Evolutionary conservation across 1,140 invertebrate genomes (phyloP).

Genomic region (Procambarus clarkii): DNA sequence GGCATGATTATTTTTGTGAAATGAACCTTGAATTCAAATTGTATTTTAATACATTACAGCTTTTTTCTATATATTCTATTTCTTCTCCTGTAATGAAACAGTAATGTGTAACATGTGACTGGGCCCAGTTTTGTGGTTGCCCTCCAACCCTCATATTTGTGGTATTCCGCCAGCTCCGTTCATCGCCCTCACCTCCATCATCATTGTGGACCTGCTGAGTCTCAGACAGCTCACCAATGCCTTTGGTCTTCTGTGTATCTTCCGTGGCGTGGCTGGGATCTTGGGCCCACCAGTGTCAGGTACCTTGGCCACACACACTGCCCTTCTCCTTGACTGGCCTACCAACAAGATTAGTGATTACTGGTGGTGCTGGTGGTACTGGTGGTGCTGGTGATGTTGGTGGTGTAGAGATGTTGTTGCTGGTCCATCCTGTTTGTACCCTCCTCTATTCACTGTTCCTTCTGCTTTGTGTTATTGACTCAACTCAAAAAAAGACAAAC

Average conservation of each 20-base stretch:
- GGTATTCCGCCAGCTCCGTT: constrained; percentile 78
- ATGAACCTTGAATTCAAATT: background rate
- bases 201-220: constrained; percentile 80
- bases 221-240: constrained; percentile 80
- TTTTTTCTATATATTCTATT: background rate
- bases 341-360: constrained; percentile 13
- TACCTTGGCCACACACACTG: constrained; percentile 72
- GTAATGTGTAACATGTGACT: constrained; percentile 16
- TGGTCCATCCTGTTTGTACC: constrained; percentile 19
- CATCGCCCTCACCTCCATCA: constrained; percentile 81
- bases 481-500: background rate
- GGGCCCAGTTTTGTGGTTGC: background rate
- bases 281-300: constrained; percentile 80
- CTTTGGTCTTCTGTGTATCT: constrained; percentile 80
- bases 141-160: constrained; percentile 9
- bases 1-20: background rate
- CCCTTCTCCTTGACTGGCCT: background rate
- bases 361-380: constrained; percentile 31
- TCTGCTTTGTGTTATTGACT: constrained; percentile 15
- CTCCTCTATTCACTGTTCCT: constrained; percentile 6
- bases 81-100: background rate
- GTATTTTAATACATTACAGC: background rate
- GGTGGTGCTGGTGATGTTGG: constrained; percentile 27
- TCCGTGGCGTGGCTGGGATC: constrained; percentile 78
- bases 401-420: constrained; percentile 6